Evolutionary conservation across 2,888 invertebrate genomes (phyloP), one percentile per base, ranked within the genome.

Genomic region (Gnatocerus cornutus): DNA sequence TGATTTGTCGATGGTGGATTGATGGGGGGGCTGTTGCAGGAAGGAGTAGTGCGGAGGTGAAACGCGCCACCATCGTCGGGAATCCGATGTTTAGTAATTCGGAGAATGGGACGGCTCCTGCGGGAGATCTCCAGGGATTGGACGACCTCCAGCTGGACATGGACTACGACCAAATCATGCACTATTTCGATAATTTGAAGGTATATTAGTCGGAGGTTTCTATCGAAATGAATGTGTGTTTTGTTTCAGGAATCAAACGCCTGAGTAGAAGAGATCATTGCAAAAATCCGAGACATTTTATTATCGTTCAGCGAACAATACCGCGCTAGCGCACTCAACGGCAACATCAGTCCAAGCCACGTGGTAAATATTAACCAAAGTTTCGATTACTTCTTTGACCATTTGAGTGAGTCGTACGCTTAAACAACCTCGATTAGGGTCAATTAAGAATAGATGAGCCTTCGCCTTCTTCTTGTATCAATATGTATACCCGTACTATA

Each of bases 151-250:
- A 89, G 79, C 85, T 90, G 71, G 94, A 94, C 83, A 95, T 98
- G 96, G 96, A 97, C 87, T 98, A 98, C 87, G 96, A 97, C 85
- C 96, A 97, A 89, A 94, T 98, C 86, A 95, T 97, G 95, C 94
- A 97, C 85, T 97, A 98, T 87, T 98, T 98, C 89, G 96, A 97
- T 88, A 97, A 96, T 89, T 90, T 98, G 83, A 98, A 98, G 90
- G 96, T 96, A 89, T 88, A 89, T 74, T 29, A 1, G 8, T 16
- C 21, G 16, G 6, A 13, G 9, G 13, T 7, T 5, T 29, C 7
- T 29, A 7, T 5, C 29, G 7, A 29, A 29, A 7, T 29, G 29
- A 5, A 80, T 50, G 43, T 30, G 30, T 62, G 8, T 45, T n/a
- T 16, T 61, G 50, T 61, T 61, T 12, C 87, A 92, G 92, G 93